Evolutionary conservation across 2,888 invertebrate species (phyloP).

Genomic region (Lycophotia porphyrea): DNA sequence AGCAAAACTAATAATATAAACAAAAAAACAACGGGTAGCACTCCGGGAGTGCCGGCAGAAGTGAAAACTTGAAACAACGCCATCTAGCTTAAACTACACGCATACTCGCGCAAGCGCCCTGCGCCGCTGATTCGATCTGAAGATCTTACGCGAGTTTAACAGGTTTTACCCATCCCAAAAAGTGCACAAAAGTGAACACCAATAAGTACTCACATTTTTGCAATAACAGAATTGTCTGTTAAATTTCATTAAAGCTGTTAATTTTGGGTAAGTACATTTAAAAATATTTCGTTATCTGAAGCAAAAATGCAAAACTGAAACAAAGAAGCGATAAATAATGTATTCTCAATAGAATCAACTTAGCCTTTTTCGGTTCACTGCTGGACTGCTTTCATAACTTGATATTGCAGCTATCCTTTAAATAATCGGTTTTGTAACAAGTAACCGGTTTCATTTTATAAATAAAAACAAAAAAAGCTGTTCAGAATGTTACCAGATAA

Average conservation of each 20-base stretch:
- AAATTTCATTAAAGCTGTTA: not conserved
- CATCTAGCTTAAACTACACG: no score
- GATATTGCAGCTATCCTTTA: not conserved
- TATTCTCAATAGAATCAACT: conserved; percentile 18
- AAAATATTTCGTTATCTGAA: not conserved
- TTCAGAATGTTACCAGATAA: not conserved
- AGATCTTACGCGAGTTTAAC: no score
- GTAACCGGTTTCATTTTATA: not conserved
- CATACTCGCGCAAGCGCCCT: no score
- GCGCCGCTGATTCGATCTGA: no score
- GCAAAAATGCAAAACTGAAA: not conserved
- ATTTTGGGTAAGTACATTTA: not conserved
- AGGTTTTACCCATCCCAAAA: no score
- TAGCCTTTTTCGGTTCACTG: conserved; percentile 17
- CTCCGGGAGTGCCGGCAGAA: no score
- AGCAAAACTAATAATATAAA: not conserved
- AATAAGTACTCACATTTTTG: conserved; percentile 1
- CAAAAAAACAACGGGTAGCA: no score
- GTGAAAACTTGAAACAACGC: no score
- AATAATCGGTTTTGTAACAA: conserved; percentile 29
- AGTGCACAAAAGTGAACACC: no score
- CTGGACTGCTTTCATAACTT: conserved; percentile 24
- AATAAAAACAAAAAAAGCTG: conserved; percentile 31
- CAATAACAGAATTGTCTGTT: not conserved
- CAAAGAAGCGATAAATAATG: not conserved